These are phyloP conservation scores for Drosophila leonis DNA, from an alignment of 2,888 invertebrate genomes.

Conservation along the genomic window DNA sequence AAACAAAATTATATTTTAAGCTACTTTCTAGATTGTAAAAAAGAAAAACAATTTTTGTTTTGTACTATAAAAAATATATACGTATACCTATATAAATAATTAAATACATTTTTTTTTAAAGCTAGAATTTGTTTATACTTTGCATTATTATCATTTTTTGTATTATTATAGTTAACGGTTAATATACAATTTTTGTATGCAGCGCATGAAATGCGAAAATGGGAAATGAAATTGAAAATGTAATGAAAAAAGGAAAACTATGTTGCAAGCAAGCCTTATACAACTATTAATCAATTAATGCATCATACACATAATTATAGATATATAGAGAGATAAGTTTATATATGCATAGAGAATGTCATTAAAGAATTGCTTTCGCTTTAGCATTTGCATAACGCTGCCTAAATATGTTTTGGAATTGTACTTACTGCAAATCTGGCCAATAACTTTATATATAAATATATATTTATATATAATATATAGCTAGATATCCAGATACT, in stretches of 20 bases:
- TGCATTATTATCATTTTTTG: conserved; percentile 34
- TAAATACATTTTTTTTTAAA: conserved; percentile 21
- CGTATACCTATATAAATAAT: conserved; percentile 21
- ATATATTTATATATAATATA: conserved; percentile 16
- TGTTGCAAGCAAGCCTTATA: conserved; percentile 68
- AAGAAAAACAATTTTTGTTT: conserved; percentile 36
- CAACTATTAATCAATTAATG: conserved; percentile 63
- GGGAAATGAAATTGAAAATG: conserved; percentile 16
- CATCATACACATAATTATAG: conserved; percentile 28
- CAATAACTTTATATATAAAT: conserved; percentile 25
- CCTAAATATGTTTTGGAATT: conserved; percentile 51
- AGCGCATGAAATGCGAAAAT: conserved; percentile 72
- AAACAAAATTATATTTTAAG: conserved; percentile 43
- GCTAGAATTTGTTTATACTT: conserved; percentile 37
- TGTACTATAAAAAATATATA: conserved; percentile 46
- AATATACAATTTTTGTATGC: conserved; percentile 24
- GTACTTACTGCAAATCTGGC: conserved; percentile 52
- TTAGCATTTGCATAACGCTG: conserved; percentile 36
- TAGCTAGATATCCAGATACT: conserved; percentile 10
- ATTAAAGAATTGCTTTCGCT: conserved; percentile 59
- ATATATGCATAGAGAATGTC: conserved; percentile 42
- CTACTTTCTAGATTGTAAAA: conserved; percentile 55
- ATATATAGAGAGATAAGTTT: conserved; percentile 4
- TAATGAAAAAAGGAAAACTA: conserved; percentile 44
- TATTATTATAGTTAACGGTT: conserved; percentile 26